Conservation (phyloP, 2,797 vertebrate genomes). For the Decapterus maruadsi region DNA sequence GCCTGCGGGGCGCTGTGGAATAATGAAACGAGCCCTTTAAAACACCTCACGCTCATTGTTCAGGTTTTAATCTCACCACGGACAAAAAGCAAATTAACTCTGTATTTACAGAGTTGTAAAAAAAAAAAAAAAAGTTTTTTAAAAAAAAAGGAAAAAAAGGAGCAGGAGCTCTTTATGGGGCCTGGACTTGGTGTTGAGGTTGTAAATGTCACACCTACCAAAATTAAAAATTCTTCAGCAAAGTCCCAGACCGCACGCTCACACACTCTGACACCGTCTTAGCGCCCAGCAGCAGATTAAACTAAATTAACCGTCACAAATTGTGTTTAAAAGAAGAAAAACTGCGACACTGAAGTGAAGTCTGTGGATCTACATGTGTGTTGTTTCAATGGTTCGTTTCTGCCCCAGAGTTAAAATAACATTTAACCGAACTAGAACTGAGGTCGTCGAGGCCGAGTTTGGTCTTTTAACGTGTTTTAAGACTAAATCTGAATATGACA, state of each 20-base stretch:
- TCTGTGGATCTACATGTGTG: neutral
- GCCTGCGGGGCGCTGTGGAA: slow-evolving; percentile 52
- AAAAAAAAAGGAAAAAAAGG: too few species aligned
- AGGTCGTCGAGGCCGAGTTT: neutral
- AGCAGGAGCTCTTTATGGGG: slow-evolving; percentile 65
- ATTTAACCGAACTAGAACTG: neutral
- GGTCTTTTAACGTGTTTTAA: neutral
- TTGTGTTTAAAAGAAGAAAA: slow-evolving; percentile 15
- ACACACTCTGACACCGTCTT: slow-evolving; percentile 13
- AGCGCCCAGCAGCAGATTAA: slow-evolving; percentile 22
- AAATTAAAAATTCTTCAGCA: slow-evolving; percentile 82
- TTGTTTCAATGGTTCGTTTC: neutral
- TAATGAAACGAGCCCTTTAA: slow-evolving; percentile 71
- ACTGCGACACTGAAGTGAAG: neutral
- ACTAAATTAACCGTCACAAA: slow-evolving; percentile 26
- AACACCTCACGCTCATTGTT: slow-evolving; percentile 65
- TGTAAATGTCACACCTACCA: slow-evolving; percentile 83
- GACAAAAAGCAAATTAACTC: slow-evolving; percentile 75
- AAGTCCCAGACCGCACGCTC: slow-evolving; percentile 42
- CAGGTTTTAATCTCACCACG: slow-evolving; percentile 55
- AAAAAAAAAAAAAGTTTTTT: neutral
- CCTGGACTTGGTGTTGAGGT: slow-evolving; percentile 65
- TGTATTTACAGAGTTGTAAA: slow-evolving; percentile 78
- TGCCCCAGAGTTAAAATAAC: neutral
- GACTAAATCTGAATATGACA: neutral